These are phyloP conservation scores for Centropyge bicolor DNA, from an alignment of 2,797 vertebrate genomes.

Conservation along the genomic window DNA sequence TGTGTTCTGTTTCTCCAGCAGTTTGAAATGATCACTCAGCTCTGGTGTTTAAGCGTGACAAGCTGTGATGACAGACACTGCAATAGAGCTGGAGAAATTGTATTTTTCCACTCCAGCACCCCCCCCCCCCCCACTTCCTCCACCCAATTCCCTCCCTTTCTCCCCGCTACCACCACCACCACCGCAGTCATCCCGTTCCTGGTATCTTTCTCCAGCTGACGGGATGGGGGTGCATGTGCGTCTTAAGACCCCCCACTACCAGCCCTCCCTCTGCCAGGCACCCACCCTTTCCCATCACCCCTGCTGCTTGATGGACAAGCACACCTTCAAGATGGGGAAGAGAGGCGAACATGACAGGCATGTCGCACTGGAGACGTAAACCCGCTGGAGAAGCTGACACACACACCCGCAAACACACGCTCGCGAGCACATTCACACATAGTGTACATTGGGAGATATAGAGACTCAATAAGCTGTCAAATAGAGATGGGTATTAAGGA, in stretches of 20 bases:
- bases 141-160: slow-evolving; percentile 64
- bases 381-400: slow-evolving; percentile 81
- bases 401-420: slow-evolving; percentile 67
- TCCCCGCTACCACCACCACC: slow-evolving; percentile 44
- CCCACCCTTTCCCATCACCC: slow-evolving; percentile 77
- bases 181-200: slow-evolving; percentile 70
- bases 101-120: slow-evolving; percentile 76
- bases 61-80: slow-evolving; percentile 88
- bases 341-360: slow-evolving; percentile 84
- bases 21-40: slow-evolving; percentile 85
- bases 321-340: slow-evolving; percentile 83
- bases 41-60: slow-evolving; percentile 86
- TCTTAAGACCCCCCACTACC: slow-evolving; percentile 82
- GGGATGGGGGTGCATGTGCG: slow-evolving; percentile 73
- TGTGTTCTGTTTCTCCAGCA: slow-evolving; percentile 85
- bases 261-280: slow-evolving; percentile 71
- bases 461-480: slow-evolving; percentile 88
- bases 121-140: slow-evolving; percentile 55
- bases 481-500: slow-evolving; percentile 87
- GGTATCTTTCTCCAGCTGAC: slow-evolving; percentile 78
- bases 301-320: slow-evolving; percentile 85
- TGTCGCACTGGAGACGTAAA: slow-evolving; percentile 83
- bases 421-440: slow-evolving; percentile 69
- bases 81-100: slow-evolving; percentile 84
- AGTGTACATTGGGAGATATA: slow-evolving; percentile 82